These are phyloP conservation scores for Micrasema minimum DNA, from an alignment of 1,140 invertebrate species.

Conservation along the genomic window DNA sequence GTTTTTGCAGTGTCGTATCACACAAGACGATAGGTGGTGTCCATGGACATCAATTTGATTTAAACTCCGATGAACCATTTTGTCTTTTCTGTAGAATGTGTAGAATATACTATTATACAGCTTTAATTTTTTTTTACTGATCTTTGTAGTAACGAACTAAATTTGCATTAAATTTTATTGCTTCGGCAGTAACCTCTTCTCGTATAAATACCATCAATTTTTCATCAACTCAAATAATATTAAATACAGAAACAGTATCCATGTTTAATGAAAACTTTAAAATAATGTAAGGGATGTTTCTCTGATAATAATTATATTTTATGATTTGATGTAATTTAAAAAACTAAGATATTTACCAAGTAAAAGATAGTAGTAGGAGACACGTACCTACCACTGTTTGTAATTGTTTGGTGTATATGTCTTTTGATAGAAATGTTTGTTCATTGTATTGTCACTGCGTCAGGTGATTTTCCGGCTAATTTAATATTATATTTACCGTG, in stretches of 20 bases:
- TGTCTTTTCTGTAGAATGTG: no score
- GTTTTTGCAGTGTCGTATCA: no score
- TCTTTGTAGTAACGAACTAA: no score
- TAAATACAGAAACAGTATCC: not conserved
- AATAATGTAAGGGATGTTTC: not conserved
- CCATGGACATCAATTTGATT: no score
- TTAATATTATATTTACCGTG: slow-evolving; percentile 31
- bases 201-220: no score
- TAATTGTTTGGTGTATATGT: slow-evolving; percentile 4
- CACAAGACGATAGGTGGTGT: no score
- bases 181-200: no score
- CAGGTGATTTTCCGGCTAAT: slow-evolving; percentile 42
- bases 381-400: not conserved
- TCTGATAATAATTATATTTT: not conserved
- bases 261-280: not conserved
- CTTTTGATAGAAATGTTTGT: slow-evolving; percentile 32
- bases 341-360: slow-evolving; percentile 3
- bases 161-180: no score
- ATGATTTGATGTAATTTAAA: not conserved
- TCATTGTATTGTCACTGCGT: slow-evolving; percentile 36
- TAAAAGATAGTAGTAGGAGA: slow-evolving; percentile 5
- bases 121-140: no score
- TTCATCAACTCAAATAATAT: not conserved
- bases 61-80: no score
- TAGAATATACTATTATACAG: no score